Conservation (phyloP, 2,113 vertebrate genomes). For the Upupa epops region DNA sequence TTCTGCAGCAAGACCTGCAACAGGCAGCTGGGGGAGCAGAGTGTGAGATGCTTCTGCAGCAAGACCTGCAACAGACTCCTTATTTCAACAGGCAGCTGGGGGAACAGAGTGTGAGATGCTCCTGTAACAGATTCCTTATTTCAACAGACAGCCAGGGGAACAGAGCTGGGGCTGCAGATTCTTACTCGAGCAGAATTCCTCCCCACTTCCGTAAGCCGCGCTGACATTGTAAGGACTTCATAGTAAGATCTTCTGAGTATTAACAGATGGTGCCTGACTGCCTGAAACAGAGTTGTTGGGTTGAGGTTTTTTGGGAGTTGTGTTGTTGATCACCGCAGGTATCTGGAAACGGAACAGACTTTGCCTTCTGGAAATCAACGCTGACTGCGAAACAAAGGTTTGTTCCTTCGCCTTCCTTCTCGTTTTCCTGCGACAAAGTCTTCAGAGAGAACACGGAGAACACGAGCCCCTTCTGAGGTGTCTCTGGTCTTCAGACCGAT, state of each 20-base stretch:
- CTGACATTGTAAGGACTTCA: constrained; percentile 51
- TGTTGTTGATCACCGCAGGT: constrained; percentile 66
- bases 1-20: no score
- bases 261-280: constrained; percentile 69
- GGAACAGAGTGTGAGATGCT: constrained; percentile 24
- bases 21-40: no score
- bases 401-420: constrained; percentile 4
- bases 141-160: not conserved
- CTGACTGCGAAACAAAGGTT: constrained; percentile 38
- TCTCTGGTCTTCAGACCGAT: not conserved
- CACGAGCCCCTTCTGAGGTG: not conserved
- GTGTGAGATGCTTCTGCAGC: no score
- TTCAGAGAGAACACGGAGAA: not conserved
- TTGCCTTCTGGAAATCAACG: constrained; percentile 66
- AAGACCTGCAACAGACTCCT: no score
- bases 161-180: not conserved
- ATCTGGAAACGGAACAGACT: constrained; percentile 59
- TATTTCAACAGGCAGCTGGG: no score
- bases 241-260: constrained; percentile 68
- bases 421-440: not conserved
- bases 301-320: not conserved
- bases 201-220: constrained; percentile 53
- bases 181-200: constrained; percentile 60
- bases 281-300: constrained; percentile 67
- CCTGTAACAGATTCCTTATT: constrained; percentile 53